Percentiles rank a stretch among this genome's conserved stretches.
These are phyloP conservation scores for Erebia palarica DNA, from an alignment of 2,888 invertebrate species.

Conservation along the genomic window DNA sequence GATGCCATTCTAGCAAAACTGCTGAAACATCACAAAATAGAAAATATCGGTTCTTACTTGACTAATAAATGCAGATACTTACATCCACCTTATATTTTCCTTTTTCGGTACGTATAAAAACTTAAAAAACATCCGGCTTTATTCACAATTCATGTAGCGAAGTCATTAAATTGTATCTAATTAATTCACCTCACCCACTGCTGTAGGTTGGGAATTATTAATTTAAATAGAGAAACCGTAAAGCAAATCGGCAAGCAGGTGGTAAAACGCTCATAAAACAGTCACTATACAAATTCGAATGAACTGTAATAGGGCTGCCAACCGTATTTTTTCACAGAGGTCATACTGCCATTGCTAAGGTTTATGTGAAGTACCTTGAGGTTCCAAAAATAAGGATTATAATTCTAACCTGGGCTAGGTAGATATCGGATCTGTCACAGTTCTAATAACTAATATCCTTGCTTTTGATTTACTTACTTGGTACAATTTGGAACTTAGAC, in stretches of 20 bases:
- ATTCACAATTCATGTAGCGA: not conserved
- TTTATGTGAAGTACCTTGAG: no score
- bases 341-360: no score
- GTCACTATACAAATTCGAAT: not conserved
- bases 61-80: not conserved
- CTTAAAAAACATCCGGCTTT: slow-evolving; percentile 5
- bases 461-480: no score
- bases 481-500: no score
- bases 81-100: not conserved
- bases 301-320: not conserved
- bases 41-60: no score
- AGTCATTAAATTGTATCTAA: slow-evolving; percentile 13
- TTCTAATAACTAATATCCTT: no score
- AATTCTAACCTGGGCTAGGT: no score
- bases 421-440: no score
- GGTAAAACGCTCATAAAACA: slow-evolving; percentile 30
- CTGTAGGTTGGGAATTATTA: slow-evolving; percentile 22
- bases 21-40: no score
- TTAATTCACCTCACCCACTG: slow-evolving; percentile 21
- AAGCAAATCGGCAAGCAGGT: slow-evolving; percentile 33
- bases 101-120: not conserved
- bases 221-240: slow-evolving; percentile 30
- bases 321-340: not conserved
- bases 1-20: no score
- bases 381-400: no score